A percentile compares a stretch with the other conserved stretches of the same genome.
Evolutionary conservation across 2,797 vertebrate species (phyloP).

Genomic region (Platalea minor): DNA sequence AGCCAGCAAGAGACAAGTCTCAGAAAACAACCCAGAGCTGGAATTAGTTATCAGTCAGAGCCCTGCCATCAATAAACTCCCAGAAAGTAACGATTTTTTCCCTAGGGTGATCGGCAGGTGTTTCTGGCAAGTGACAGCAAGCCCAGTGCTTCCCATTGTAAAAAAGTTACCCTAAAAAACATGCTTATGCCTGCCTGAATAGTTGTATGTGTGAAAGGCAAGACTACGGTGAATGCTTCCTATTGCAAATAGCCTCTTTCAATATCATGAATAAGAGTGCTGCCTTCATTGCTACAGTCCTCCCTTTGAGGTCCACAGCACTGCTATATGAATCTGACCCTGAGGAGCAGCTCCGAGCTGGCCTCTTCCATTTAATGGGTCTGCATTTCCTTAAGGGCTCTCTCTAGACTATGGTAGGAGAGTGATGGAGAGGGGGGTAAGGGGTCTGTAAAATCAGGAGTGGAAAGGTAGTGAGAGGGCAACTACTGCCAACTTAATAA

Average conservation of each 20-base stretch:
- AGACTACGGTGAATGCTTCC: neutral
- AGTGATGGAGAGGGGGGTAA: neutral
- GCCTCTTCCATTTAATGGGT: neutral
- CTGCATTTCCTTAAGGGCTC: neutral
- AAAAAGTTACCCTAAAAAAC: neutral
- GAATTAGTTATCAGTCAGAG: neutral
- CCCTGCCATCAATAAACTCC: neutral
- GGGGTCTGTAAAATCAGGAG: neutral
- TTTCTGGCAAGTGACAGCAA: neutral
- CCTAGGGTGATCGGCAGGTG: neutral
- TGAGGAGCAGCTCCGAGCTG: neutral
- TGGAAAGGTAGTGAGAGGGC: neutral
- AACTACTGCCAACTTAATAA: neutral
- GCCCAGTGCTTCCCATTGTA: neutral
- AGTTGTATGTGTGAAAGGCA: neutral
- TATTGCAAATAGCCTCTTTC: neutral
- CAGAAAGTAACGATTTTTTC: neutral
- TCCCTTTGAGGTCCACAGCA: neutral
- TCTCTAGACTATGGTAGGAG: neutral
- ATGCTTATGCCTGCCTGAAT: neutral
- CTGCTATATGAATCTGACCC: neutral
- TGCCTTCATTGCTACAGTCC: accelerated
- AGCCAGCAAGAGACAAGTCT: neutral
- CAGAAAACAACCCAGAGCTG: neutral
- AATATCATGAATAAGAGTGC: neutral